These are phyloP conservation scores for Linepithema humile DNA, from an alignment of 1,140 invertebrate genomes.

Conservation along the genomic window DNA sequence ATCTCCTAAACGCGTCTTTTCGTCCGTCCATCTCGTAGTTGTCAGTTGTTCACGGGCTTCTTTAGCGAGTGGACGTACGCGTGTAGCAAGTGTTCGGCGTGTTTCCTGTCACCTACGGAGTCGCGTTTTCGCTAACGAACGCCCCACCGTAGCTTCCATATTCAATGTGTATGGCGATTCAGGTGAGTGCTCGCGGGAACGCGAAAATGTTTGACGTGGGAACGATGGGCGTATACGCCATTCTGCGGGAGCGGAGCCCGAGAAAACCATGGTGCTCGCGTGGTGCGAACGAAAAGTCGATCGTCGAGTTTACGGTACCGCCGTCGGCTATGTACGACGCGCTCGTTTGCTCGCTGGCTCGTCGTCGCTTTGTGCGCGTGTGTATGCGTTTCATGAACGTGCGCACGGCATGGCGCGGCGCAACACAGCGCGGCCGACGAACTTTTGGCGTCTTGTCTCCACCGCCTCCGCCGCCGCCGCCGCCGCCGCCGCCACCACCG, in stretches of 20 bases:
- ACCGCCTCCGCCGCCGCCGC: not conserved
- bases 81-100: slow-evolving; percentile 65
- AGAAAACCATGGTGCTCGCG: not conserved
- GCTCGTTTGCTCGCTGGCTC: slow-evolving; percentile 12
- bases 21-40: not conserved
- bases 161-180: slow-evolving; percentile 88
- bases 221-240: too few relatives aligned
- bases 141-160: slow-evolving; percentile 84
- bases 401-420: not conserved
- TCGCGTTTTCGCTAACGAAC: slow-evolving; percentile 81
- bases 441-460: slow-evolving; percentile 64
- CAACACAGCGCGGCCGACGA: slow-evolving; percentile 69
- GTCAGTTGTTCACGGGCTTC: slow-evolving; percentile 76
- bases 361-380: not conserved
- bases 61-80: slow-evolving; percentile 67
- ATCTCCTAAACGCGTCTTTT: slow-evolving; percentile 54
- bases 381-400: not conserved
- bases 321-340: slow-evolving; percentile 14
- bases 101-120: slow-evolving; percentile 74
- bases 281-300: slow-evolving; percentile 46
- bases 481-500: slow-evolving; percentile 12
- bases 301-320: slow-evolving; percentile 18
- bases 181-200: slow-evolving; percentile 80
- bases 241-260: too few relatives aligned
- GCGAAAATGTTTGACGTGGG: not conserved